Base-by-base conservation (phyloP, 2,888 invertebrate species). In the Boloria euphrosyne region DNA sequence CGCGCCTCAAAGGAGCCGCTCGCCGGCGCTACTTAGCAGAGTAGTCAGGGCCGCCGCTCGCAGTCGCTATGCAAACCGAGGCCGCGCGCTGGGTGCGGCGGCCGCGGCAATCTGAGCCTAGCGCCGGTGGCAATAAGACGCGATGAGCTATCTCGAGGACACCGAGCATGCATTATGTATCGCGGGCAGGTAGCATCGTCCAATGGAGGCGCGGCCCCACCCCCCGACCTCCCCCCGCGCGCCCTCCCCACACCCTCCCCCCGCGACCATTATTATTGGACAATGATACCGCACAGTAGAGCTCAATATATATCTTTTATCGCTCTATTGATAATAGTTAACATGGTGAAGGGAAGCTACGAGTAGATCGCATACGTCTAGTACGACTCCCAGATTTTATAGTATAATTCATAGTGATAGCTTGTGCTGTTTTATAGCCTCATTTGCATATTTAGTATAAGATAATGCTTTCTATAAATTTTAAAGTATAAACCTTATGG, bases 141-240 rank as follows among this genome's bases (percentile, higher is more conserved):
- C 61, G 68, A 70, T 71, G 71, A 70, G 71, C 69, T 73, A 73
- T 74, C 74, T 73, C 69, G 57, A 47, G 66, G 54, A 50, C 59
- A 58, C 60, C 65, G 68, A 67, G 70, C 70, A 71, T 71, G 68
- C 61, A 65, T 67, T 58, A 66, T 62, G 65, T 70, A 68, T 65
- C 63, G 66, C 67, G 31, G 31, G 68, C 71, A 71, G 75, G 73
- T 67, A 62, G 53, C 66, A 60, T 68, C 71, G 71, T 58, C 73
- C 73, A 72, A 73, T 74, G 58, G 64, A 65, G 68, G 63, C 63
- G 62, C 49, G 73, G 71, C 73, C 71, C 71, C 69, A 71, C 74
- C 72, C 73, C 69, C 71, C 66, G 52, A 54, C 59, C 59, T 61
- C 61, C 63, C 14, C 62, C 54, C 53, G 49, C 58, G 59, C 44